Evolutionary conservation across 2,888 invertebrate species (phyloP), one percentile per base, ranked within the genome.

Genomic region (Mimachlamys varia): DNA sequence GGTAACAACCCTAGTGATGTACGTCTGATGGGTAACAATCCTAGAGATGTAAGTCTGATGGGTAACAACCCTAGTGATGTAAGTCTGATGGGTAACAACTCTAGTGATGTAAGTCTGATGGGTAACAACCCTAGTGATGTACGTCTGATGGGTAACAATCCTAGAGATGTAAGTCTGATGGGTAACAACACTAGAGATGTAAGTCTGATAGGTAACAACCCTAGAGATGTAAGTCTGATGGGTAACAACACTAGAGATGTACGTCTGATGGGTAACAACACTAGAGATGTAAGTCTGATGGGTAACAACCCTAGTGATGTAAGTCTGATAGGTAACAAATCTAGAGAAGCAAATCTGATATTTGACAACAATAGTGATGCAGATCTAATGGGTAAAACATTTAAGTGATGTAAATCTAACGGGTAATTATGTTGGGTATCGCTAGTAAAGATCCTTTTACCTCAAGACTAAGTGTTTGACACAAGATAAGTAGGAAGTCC

Each of bases 1-100:
- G n/a, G n/a, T 76, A 76, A 76, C 62, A 76, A 76, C 62, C 62
- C 62, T 76, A 27, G 62, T 76, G 62, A 76, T 76, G 62, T 76
- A 76, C 27, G 27, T 76, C 5, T 76, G 62, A 76, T 76, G 62
- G 7, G 58, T 76, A 76, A 76, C 62, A 76, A 76, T 27, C 62
- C 62, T 76, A 76, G 62, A 27, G n/a, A n/a, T n/a, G n/a, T n/a
- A n/a, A n/a, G n/a, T n/a, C n/a, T n/a, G n/a, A n/a, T n/a, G n/a
- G n/a, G n/a, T n/a, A n/a, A n/a, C n/a, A n/a, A n/a, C n/a, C n/a
- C n/a, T n/a, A n/a, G n/a, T n/a, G 62, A 76, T 76, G 62, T 76
- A 76, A 27, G 27, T 76, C 5, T 76, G 62, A 76, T 76, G 62
- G 12, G 62, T 76, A 76, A 76, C 62, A 76, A 76, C 27, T 27